Base-by-base conservation (phyloP, 2,888 invertebrate genomes). In the Idaea aversata region DNA sequence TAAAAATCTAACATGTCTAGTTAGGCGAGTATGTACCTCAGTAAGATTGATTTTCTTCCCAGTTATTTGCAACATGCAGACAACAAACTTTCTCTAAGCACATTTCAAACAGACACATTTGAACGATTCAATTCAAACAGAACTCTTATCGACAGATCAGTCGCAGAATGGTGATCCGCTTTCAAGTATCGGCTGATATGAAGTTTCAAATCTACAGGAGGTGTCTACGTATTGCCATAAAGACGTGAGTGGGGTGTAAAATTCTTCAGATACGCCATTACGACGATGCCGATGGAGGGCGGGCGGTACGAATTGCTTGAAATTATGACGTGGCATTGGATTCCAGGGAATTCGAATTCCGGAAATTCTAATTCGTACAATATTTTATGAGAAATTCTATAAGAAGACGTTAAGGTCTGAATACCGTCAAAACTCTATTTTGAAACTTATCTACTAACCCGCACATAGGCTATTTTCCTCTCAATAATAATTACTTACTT, bases 231-330 rank as follows among this genome's bases (percentile, higher is more conserved):
- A 47, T 47, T 47, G 61, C 61, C 62, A 62, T 69, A 67, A 69
- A 67, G 63, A 69, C 69, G 69, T 69, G 69, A 65, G 63, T 38
- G 60, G 65, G 61, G 60, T 69, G 61, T 57, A 59, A 69, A 69
- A 61, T 63, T 63, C 63, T 59, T 16, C 25, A 34, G 59, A 59
- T 59, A 34, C 47, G 47, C 47, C 47, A 47, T 47, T 47, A 47
- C 47, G 7, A 47, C 47, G 47, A 7, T 5, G 25, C 25, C 10
- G 47, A 47, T 47, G 47, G 47, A 10, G 47, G 47, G 47, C 7
- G 47, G 13, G 47, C 47, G 47, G 47, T 47, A 47, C 47, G 47
- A 47, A 47, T 47, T 13, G 47, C 10, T 7, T 47, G 47, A 47
- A 47, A 47, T 47, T 47, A 47, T 47, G 10, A 47, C 47, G 47